Evolutionary conservation across 1,140 invertebrate genomes (phyloP).

Genomic region (Macrobrachium rosenbergii): DNA sequence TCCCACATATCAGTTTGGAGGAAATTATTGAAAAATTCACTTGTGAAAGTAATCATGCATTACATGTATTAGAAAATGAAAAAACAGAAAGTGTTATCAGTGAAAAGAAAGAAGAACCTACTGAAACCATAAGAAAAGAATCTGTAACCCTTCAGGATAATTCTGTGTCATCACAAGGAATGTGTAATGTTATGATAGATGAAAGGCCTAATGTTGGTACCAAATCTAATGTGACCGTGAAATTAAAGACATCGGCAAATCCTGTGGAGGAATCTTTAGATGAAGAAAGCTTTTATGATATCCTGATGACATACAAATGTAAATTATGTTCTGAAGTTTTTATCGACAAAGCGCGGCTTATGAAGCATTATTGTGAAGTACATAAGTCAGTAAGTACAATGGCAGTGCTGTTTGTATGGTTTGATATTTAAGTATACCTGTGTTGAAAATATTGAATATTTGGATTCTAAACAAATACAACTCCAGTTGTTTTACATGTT

Average conservation of each 20-base stretch:
- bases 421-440: too few relatives aligned
- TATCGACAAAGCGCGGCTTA: conserved; percentile 22
- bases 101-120: background rate
- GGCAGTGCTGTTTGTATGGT: background rate
- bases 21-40: conserved; percentile 57
- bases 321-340: conserved; percentile 46
- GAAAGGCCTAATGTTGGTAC: background rate
- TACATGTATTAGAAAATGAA: conserved; percentile 4
- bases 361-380: conserved; percentile 27
- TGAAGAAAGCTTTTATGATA: conserved; percentile 52
- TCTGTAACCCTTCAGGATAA: too few relatives aligned
- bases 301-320: conserved; percentile 54
- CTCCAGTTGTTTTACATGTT: too few relatives aligned
- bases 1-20: conserved; percentile 47
- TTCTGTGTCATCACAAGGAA: too few relatives aligned
- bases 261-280: conserved; percentile 1
- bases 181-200: background rate
- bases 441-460: background rate
- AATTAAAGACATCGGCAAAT: too few relatives aligned
- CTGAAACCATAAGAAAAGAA: too few relatives aligned
- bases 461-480: background rate
- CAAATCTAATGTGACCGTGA: background rate
- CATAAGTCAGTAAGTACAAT: conserved; percentile 40
- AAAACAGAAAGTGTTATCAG: background rate
- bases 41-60: conserved; percentile 1